phyloP scores from a whole-genome alignment of 23 tunicate genomes.

The Diplosoma virens region DNA sequence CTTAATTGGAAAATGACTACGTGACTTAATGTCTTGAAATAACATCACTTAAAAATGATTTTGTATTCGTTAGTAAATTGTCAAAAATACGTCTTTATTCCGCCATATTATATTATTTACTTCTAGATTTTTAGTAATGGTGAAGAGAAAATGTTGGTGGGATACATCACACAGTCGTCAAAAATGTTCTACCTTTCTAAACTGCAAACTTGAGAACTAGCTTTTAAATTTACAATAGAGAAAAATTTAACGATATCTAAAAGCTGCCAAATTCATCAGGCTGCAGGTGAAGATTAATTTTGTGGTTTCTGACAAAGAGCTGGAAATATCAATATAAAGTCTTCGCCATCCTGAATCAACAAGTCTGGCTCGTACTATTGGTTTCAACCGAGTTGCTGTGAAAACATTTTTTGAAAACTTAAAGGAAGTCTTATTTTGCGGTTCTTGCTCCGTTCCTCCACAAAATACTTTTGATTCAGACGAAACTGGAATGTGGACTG shows the following conservation, averaged over 20 bases:
- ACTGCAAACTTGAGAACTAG: background rate
- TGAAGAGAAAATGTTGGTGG: background rate
- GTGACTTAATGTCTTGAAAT: background rate
- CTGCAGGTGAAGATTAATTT: background rate
- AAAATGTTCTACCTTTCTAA: background rate
- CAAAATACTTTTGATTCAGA: background rate
- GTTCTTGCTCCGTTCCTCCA: background rate
- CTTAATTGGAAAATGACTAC: background rate
- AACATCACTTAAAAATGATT: too few species aligned
- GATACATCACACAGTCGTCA: background rate
- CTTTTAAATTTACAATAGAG: background rate
- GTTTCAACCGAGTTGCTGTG: background rate
- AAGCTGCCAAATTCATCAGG: background rate
- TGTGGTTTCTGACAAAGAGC: background rate
- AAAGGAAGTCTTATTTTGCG: background rate
- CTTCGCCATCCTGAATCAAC: background rate
- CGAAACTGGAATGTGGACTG: background rate
- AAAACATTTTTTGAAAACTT: background rate
- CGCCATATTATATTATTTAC: background rate
- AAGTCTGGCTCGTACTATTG: background rate
- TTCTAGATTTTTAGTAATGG: background rate
- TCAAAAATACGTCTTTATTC: too few species aligned
- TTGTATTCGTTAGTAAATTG: too few species aligned
- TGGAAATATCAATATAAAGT: background rate
- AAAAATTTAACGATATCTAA: background rate